phyloP scores from a whole-genome alignment of 2,113 vertebrate genomes.

The Cnemophilus loriae region DNA sequence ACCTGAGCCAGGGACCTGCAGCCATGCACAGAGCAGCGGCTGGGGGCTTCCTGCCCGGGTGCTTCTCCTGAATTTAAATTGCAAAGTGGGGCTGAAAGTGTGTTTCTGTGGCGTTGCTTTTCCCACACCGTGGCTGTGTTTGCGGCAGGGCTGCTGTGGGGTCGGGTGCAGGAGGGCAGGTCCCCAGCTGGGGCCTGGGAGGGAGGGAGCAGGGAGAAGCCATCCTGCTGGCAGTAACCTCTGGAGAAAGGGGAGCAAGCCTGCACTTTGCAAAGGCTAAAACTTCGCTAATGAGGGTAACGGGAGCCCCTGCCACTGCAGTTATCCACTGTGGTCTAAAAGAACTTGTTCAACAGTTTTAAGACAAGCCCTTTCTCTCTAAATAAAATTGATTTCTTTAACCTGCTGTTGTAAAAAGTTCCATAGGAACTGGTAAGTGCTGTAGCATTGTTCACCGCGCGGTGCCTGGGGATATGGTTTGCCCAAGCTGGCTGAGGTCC shows the following conservation, averaged over 20 bases:
- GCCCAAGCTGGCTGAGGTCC: background rate
- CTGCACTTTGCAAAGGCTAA: background rate
- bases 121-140: background rate
- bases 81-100: background rate
- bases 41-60: background rate
- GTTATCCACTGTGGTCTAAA: background rate
- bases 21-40: background rate
- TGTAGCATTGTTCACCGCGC: background rate
- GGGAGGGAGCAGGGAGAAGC: background rate
- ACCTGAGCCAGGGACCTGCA: background rate
- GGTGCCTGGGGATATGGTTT: background rate
- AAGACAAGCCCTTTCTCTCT: background rate
- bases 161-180: background rate
- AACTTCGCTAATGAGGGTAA: background rate
- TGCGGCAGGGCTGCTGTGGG: background rate
- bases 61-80: background rate
- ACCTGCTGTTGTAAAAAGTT: background rate
- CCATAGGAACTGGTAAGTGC: background rate
- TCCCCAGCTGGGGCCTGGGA: rapidly evolving
- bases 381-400: constrained; percentile 48
- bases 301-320: background rate
- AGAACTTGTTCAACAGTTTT: background rate
- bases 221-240: background rate
- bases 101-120: background rate
- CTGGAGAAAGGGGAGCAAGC: background rate